Evolutionary conservation across 2,888 invertebrate species (phyloP).

Genomic region (Drosophila helvetica): DNA sequence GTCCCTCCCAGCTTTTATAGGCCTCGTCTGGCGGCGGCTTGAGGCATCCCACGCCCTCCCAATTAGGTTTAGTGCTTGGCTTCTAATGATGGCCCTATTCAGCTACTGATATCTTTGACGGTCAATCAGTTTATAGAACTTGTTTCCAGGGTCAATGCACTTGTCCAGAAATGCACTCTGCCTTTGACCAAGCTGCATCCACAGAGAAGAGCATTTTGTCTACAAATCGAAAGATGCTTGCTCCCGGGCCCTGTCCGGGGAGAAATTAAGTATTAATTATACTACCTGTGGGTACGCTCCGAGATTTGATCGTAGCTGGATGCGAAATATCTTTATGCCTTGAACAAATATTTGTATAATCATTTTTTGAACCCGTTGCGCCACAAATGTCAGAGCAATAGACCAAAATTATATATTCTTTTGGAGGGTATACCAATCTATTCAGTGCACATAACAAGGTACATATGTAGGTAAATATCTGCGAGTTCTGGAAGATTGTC

Average conservation of each 20-base stretch:
- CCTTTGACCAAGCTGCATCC: neutral
- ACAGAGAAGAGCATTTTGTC: neutral
- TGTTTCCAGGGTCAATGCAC: constrained; percentile 50
- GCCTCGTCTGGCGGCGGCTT: neutral
- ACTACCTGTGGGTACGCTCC: too few species aligned
- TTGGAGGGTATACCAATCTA: too few species aligned
- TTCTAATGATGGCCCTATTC: constrained; percentile 35
- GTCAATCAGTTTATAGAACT: constrained; percentile 62
- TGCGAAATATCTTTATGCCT: neutral
- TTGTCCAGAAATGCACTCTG: constrained; percentile 14
- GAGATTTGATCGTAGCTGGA: neutral
- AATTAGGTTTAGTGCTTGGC: constrained; percentile 40
- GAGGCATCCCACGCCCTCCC: constrained; percentile 54
- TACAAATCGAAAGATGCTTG: neutral
- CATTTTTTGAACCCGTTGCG: neutral
- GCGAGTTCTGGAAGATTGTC: too few species aligned
- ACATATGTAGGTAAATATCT: too few species aligned
- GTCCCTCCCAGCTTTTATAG: constrained; percentile 59
- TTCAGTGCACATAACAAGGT: too few species aligned
- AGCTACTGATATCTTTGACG: constrained; percentile 31
- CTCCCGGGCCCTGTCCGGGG: neutral
- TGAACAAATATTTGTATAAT: neutral
- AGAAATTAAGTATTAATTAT: neutral
- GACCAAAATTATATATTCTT: too few species aligned
- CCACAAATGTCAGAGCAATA: neutral